Percentiles rank a stretch among this genome's conserved stretches.
phyloP scores from a whole-genome alignment of 64 coral and sea anemone genomes.

The Astreopora myriophthalma region DNA sequence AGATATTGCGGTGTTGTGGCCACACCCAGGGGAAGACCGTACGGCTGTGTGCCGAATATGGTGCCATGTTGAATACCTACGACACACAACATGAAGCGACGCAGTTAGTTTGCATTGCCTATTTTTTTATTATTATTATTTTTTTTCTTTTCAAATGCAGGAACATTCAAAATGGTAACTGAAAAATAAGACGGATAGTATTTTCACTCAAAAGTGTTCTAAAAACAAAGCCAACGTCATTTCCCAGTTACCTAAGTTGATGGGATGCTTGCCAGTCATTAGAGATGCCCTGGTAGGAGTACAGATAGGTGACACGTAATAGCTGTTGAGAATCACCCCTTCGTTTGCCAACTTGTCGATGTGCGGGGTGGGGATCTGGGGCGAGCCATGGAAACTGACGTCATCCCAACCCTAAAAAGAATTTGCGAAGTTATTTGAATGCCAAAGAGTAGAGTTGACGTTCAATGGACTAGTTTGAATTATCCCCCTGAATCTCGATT shows the following conservation, averaged over 20 bases:
- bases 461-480: too few relatives aligned
- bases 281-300: conserved; percentile 93
- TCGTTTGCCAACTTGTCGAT: conserved; percentile 91
- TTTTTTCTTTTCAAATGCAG: too few relatives aligned
- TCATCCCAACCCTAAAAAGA: conserved; percentile 95
- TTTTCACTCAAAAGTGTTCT: too few relatives aligned
- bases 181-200: too few relatives aligned
- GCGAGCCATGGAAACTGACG: conserved; percentile 96
- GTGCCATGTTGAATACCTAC: conserved; percentile 89
- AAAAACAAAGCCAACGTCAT: too few relatives aligned
- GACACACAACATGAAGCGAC: background rate
- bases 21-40: conserved; percentile 85
- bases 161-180: too few relatives aligned
- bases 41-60: conserved; percentile 91
- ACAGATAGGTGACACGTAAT: conserved; percentile 96
- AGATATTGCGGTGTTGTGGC: conserved; percentile 93
- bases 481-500: too few relatives aligned
- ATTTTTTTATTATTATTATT: too few relatives aligned
- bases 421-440: background rate
- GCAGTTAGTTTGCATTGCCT: background rate
- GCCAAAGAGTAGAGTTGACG: too few relatives aligned
- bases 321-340: conserved; percentile 94
- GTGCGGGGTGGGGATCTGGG: conserved; percentile 92
- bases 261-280: conserved; percentile 95
- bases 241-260: conserved; percentile 81